Percentiles rank a stretch among this genome's conserved stretches.
These are phyloP conservation scores for Acanthoscelides obtectus DNA, from an alignment of 2,888 invertebrate genomes.

Conservation along the genomic window DNA sequence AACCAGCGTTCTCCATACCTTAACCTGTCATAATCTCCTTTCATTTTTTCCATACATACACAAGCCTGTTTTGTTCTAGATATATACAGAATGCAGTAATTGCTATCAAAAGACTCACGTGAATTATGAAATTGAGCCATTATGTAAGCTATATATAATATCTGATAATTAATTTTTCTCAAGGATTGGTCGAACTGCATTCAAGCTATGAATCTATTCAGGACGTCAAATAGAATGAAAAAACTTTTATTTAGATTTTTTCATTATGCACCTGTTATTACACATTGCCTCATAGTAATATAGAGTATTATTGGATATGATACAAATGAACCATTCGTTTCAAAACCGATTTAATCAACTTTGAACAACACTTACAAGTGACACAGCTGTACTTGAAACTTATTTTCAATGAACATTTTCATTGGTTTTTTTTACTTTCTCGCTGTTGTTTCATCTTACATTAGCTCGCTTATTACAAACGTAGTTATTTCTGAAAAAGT, in stretches of 20 bases:
- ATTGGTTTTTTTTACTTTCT: too few relatives aligned
- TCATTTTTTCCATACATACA: background rate
- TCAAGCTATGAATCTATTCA: background rate
- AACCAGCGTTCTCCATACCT: background rate
- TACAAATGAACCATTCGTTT: background rate
- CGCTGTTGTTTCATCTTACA: too few relatives aligned
- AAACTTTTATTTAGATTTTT: background rate
- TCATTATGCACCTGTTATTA: background rate
- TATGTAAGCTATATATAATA: background rate
- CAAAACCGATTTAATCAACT: background rate
- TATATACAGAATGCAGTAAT: constrained; percentile 1
- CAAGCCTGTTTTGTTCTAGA: background rate
- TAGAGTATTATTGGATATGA: background rate
- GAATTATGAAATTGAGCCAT: background rate
- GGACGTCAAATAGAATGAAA: background rate
- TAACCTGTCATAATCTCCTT: background rate
- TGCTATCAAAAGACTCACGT: background rate
- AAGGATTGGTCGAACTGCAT: background rate
- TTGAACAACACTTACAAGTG: too few relatives aligned
- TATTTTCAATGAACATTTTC: too few relatives aligned
- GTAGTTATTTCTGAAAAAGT: too few relatives aligned
- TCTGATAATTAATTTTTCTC: background rate
- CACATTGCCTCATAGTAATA: background rate
- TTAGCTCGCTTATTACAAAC: too few relatives aligned
- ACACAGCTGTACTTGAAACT: too few relatives aligned